These are phyloP conservation scores for Mustelus asterias DNA, from an alignment of 2,113 vertebrate genomes.

Conservation along the genomic window DNA sequence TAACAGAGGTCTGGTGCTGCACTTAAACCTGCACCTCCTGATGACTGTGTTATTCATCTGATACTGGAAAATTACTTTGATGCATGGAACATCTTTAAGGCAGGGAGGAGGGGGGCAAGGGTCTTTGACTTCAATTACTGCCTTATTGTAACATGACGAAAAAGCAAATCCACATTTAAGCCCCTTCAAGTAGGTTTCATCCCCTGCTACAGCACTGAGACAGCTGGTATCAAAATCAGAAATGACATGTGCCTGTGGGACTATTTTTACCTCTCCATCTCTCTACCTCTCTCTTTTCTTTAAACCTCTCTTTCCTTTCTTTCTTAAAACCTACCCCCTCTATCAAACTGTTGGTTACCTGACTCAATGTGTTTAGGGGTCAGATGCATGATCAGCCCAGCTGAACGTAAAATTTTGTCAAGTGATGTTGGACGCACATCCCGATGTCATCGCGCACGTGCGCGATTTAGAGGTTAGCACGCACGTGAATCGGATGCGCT, in stretches of 20 bases:
- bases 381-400: no score
- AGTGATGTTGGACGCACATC: no score
- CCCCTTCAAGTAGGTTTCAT: neutral
- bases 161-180: neutral
- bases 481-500: no score
- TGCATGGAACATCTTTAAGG: neutral
- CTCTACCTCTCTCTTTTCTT: neutral
- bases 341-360: neutral
- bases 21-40: neutral
- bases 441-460: no score
- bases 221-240: neutral
- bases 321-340: neutral
- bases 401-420: no score
- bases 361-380: no score
- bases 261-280: neutral
- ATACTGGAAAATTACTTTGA: neutral
- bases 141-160: neutral
- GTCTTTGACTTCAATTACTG: neutral
- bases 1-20: conserved; percentile 23
- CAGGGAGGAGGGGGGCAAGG: neutral
- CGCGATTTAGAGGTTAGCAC: no score
- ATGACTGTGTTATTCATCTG: neutral
- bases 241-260: neutral
- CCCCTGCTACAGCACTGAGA: neutral
- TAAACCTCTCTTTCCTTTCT: neutral